Evolutionary conservation across 2,888 invertebrate species (phyloP).

Genomic region (Proisotoma minuta): DNA sequence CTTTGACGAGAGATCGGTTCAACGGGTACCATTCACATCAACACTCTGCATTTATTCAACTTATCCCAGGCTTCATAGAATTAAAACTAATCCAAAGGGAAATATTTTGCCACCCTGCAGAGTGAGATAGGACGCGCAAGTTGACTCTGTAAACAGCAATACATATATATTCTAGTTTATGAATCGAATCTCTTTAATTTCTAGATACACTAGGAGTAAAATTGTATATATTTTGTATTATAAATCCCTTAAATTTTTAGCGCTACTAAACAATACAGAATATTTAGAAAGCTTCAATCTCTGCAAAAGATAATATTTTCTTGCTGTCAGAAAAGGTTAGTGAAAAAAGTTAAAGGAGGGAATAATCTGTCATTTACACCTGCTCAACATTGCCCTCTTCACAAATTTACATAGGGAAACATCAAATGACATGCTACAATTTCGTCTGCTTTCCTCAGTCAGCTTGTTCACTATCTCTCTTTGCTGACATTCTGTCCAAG

Average conservation of each 20-base stretch:
- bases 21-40: not conserved
- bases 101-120: conserved; percentile 48
- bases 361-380: conserved; percentile 47
- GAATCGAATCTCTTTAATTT: too few species aligned
- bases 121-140: conserved; percentile 39
- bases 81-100: conserved; percentile 47
- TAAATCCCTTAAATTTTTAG: too few species aligned
- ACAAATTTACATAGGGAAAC: not conserved
- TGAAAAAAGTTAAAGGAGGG: conserved; percentile 43
- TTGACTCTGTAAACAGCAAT: not conserved
- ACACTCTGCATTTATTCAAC: conserved; percentile 13
- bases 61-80: conserved; percentile 37
- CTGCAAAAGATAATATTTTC: too few species aligned
- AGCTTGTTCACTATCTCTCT: not conserved
- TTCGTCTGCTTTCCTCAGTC: too few species aligned
- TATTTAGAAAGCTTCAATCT: not conserved
- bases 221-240: too few species aligned
- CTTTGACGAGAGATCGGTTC: conserved; percentile 3
- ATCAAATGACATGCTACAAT: not conserved
- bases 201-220: too few species aligned
- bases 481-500: conserved; percentile 8
- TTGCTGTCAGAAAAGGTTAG: conserved; percentile 42
- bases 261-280: not conserved
- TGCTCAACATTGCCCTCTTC: conserved; percentile 30
- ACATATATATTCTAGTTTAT: not conserved